Evolutionary conservation across 92 coral and sea anemone genomes (phyloP).

Genomic region (Anthopleura xanthogrammica): DNA sequence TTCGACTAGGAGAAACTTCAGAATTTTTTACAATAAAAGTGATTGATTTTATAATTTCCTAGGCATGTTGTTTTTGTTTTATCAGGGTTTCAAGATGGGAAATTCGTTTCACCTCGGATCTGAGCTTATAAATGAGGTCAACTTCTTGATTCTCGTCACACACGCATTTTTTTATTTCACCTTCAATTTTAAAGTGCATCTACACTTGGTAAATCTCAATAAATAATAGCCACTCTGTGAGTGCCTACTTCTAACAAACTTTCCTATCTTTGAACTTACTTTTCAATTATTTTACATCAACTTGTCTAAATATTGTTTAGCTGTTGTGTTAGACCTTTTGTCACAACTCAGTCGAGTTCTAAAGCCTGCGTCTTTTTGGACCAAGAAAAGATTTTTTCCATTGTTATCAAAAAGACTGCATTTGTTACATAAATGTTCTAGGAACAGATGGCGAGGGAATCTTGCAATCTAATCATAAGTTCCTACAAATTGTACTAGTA

Average conservation of each 20-base stretch:
- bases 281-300: conserved; percentile 16
- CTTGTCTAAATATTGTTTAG: background rate
- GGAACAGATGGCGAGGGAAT: background rate
- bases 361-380: conserved; percentile 9
- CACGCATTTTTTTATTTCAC: conserved; percentile 2
- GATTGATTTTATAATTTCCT: background rate
- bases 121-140: conserved; percentile 7
- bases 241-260: conserved; percentile 32
- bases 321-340: background rate
- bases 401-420: background rate
- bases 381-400: background rate
- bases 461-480: background rate
- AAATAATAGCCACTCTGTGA: conserved; percentile 53
- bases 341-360: background rate
- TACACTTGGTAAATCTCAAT: conserved; percentile 34
- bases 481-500: background rate
- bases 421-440: background rate
- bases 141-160: conserved; percentile 1
- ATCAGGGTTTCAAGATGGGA: background rate
- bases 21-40: background rate
- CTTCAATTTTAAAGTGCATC: conserved; percentile 28
- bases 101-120: background rate
- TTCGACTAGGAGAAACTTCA: background rate
- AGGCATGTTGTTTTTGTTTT: background rate
- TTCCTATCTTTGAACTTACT: conserved; percentile 14